Evolutionary conservation across 2,113 vertebrate species (phyloP).

Genomic region (Cygnus atratus): DNA sequence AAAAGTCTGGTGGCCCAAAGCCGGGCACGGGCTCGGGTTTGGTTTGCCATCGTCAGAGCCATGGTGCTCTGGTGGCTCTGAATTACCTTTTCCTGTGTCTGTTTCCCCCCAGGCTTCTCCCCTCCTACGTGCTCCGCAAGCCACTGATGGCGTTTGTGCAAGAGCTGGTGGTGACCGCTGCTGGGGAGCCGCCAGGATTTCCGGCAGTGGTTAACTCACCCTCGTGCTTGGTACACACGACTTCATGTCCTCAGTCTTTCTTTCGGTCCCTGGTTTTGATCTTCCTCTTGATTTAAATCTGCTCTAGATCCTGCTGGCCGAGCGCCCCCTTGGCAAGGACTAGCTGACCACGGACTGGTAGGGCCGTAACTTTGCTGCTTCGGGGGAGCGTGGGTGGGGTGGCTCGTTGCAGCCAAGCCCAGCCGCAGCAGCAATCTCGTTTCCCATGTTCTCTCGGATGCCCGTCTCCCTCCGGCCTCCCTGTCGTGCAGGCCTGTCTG

Average conservation of each 20-base stretch:
- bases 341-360: fast-evolving
- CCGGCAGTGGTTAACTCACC: neutral
- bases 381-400: neutral
- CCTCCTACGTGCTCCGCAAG: fast-evolving
- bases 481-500: neutral
- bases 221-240: fast-evolving
- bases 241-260: neutral
- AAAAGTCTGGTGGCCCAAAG: neutral
- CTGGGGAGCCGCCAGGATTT: neutral
- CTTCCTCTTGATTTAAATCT: neutral
- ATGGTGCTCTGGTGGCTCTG: neutral
- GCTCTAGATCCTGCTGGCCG: neutral
- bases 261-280: neutral
- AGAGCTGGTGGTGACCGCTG: neutral
- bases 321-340: neutral
- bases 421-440: neutral
- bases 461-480: neutral
- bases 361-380: fast-evolving
- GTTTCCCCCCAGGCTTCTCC: neutral
- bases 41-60: neutral
- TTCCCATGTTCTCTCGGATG: neutral
- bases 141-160: fast-evolving
- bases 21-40: fast-evolving
- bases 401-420: neutral
- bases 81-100: neutral